A percentile compares a stretch with the other conserved stretches of the same genome.
phyloP scores from a whole-genome alignment of 2,113 vertebrate species.

The Tympanuchus pallidicinctus region DNA sequence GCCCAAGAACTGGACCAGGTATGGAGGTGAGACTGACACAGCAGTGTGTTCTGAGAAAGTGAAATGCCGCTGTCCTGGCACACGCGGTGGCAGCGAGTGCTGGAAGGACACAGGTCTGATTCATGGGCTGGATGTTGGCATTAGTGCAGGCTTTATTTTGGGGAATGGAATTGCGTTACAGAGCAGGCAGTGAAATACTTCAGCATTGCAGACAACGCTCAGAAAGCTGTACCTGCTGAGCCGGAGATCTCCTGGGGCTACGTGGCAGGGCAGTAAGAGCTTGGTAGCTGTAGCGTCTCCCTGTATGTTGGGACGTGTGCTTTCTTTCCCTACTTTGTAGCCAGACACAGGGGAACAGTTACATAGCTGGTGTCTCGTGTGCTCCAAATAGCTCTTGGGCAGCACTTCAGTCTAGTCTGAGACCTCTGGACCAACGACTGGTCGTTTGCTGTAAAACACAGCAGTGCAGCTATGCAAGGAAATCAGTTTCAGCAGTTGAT shows the following conservation, averaged over 20 bases:
- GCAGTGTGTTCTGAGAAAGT: not conserved
- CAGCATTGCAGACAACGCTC: not conserved
- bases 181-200: not conserved
- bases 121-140: not conserved
- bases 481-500: not conserved
- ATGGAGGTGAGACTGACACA: not conserved
- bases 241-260: not conserved
- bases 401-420: not conserved
- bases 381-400: not conserved
- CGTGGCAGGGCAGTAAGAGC: accelerated
- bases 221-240: not conserved
- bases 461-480: not conserved
- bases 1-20: not conserved
- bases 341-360: not conserved
- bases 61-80: not conserved
- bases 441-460: not conserved
- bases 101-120: not conserved
- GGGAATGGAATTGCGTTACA: not conserved
- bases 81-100: not conserved
- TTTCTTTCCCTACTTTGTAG: not conserved
- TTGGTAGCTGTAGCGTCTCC: not conserved
- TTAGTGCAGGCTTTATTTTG: not conserved
- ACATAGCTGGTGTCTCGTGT: not conserved
- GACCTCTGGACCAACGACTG: not conserved
- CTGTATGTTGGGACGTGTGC: not conserved